Percentiles rank a stretch among this genome's conserved stretches.
Conservation (phyloP, 1,140 invertebrate genomes). For the Episyrphus balteatus region DNA sequence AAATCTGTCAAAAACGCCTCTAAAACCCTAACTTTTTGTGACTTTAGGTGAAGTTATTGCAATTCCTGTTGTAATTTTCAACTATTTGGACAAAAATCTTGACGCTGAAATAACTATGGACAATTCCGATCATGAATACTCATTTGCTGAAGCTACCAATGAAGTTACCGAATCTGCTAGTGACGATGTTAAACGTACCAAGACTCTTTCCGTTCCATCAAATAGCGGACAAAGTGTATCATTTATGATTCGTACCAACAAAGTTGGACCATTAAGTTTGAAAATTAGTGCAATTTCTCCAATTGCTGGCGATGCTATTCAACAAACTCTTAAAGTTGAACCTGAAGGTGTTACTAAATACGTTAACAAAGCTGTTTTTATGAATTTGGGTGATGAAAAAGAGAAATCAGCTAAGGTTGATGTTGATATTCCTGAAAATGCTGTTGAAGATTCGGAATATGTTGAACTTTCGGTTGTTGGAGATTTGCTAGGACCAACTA, state of each 20-base stretch:
- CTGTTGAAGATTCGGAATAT: constrained; percentile 55
- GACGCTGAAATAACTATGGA: constrained; percentile 72
- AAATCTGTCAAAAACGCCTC: no score
- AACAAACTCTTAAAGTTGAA: constrained; percentile 59
- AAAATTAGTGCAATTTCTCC: constrained; percentile 59
- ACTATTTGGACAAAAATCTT: constrained; percentile 50
- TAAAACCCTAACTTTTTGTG: not conserved
- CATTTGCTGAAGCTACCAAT: constrained; percentile 55
- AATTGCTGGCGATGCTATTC: constrained; percentile 61
- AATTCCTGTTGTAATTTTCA: constrained; percentile 31
- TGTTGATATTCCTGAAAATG: constrained; percentile 57
- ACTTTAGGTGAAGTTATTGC: constrained; percentile 27
- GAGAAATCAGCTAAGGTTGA: constrained; percentile 47
- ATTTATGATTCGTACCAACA: constrained; percentile 69
- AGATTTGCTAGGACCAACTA: constrained; percentile 63
- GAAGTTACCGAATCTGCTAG: constrained; percentile 40
- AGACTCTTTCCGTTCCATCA: constrained; percentile 51
- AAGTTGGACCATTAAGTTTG: constrained; percentile 60
- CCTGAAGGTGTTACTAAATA: constrained; percentile 72
- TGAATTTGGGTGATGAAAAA: constrained; percentile 53
- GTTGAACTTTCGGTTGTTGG: constrained; percentile 64
- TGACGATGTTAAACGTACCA: constrained; percentile 51
- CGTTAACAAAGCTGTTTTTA: constrained; percentile 59
- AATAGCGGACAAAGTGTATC: constrained; percentile 60
- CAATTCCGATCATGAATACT: constrained; percentile 67